Conservation (phyloP, 2,113 vertebrate species). For the Phyllopteryx taeniolatus region DNA sequence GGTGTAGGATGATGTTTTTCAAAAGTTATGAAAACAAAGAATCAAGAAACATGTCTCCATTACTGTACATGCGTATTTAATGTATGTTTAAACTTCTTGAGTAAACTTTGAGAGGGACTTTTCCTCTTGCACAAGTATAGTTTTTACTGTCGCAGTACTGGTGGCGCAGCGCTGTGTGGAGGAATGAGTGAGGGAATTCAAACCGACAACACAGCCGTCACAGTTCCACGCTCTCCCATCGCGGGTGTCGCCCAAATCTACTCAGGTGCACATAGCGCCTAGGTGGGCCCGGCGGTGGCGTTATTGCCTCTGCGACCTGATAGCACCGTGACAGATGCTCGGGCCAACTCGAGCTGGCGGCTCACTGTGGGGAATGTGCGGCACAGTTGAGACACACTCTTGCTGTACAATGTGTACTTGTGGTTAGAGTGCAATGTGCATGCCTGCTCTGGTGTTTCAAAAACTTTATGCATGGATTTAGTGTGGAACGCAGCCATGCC, state of each 20-base stretch:
- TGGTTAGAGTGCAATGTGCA: neutral
- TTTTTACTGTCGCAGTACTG: slow-evolving; percentile 5
- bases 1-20: neutral
- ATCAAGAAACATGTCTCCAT: neutral
- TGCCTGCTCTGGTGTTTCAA: slow-evolving; percentile 6
- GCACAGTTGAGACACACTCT: slow-evolving; percentile 12
- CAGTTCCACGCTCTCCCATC: slow-evolving; percentile 22
- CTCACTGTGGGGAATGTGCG: slow-evolving; percentile 31
- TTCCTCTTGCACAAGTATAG: slow-evolving; percentile 7
- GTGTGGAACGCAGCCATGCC: slow-evolving; percentile 6
- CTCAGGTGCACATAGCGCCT: slow-evolving; percentile 38
- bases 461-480: slow-evolving; percentile 17
- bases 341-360: slow-evolving; percentile 53
- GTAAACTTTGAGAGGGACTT: neutral
- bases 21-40: neutral
- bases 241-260: slow-evolving; percentile 44
- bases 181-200: slow-evolving; percentile 49
- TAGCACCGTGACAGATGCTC: slow-evolving; percentile 51
- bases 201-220: slow-evolving; percentile 39
- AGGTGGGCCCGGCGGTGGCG: slow-evolving; percentile 45
- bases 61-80: neutral
- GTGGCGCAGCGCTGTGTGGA: slow-evolving; percentile 23
- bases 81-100: neutral
- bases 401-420: neutral
- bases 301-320: slow-evolving; percentile 55